phyloP scores from a whole-genome alignment of 2,888 invertebrate species.

The Andrena chrysosceles region DNA sequence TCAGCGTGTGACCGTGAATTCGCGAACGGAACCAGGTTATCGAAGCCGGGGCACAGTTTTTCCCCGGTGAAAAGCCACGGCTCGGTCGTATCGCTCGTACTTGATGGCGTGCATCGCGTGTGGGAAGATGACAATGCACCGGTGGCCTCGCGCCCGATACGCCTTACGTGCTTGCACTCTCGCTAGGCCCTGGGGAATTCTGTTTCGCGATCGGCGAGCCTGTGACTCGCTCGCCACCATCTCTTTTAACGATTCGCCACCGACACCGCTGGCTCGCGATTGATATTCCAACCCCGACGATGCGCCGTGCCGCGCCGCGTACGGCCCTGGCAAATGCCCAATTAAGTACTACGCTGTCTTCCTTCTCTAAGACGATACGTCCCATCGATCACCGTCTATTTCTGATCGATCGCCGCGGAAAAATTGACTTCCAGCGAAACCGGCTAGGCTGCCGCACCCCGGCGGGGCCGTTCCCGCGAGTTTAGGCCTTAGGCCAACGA shows the following conservation, averaged over 20 bases:
- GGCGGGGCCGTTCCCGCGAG: neutral
- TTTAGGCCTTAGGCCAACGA: neutral
- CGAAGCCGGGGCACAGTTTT: slow-evolving; percentile 42
- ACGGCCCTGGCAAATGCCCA: slow-evolving; percentile 60
- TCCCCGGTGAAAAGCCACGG: slow-evolving; percentile 16
- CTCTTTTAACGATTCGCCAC: slow-evolving; percentile 46
- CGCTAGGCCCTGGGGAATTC: slow-evolving; percentile 57
- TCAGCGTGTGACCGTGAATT: slow-evolving; percentile 39
- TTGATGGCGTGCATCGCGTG: slow-evolving; percentile 68
- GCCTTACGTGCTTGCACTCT: slow-evolving; percentile 65
- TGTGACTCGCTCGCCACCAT: slow-evolving; percentile 37
- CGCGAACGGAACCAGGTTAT: slow-evolving; percentile 53
- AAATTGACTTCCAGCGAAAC: slow-evolving; percentile 13
- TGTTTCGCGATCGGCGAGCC: slow-evolving; percentile 42
- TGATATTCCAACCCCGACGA: slow-evolving; percentile 58
- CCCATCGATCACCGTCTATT: slow-evolving; percentile 24
- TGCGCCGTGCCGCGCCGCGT: slow-evolving; percentile 8
- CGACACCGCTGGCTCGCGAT: slow-evolving; percentile 35
- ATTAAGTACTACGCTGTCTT: slow-evolving; percentile 25
- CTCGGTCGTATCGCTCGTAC: slow-evolving; percentile 53
- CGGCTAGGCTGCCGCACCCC: neutral
- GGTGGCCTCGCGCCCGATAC: slow-evolving; percentile 78
- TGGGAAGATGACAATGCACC: slow-evolving; percentile 80
- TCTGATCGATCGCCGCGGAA: slow-evolving; percentile 19
- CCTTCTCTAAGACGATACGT: slow-evolving; percentile 22